Evolutionary conservation across 2,797 vertebrate species (phyloP), one percentile per base, ranked within the genome.

Genomic region (Pelodytes ibericus): DNA sequence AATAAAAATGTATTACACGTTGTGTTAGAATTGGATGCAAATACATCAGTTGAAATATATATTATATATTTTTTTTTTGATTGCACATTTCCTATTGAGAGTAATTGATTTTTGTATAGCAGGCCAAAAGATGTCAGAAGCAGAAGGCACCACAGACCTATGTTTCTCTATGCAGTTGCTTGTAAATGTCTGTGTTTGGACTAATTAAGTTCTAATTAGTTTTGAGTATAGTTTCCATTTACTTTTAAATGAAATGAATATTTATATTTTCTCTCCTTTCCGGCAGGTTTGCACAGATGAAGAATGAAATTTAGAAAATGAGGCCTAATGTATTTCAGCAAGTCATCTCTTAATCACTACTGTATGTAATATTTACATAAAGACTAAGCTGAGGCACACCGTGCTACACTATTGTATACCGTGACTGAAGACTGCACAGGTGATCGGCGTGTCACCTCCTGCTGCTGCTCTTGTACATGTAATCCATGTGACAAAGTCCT

Each of bases 261-360:
- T 31, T 39, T 24, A 36, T 2, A 16, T 47, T 29, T 24, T 63
- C 3, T 33, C 30, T 5, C 58, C 4, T 3, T 72, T 53, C 11
- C 74, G 81, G 2, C 87, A 99, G 98, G 98, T 99, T 82, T 99
- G 98, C 93, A 98, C 96, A 77, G 98, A 99, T 59, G 98, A 99
- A 91, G 98, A 99, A 89, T 99, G 92, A 99, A 81, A 3, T 4
- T 61, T 62, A 59, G 0, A 29, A 57, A 26, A 66, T 31, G 78
- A 68, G 83, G 87, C 82, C 81, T 83, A 80, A 86, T 88, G 83
- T 84, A 58, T 82, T 83, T 77, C 77, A 87, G 82, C 82, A 82
- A 85, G 71, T 72, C 62, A 71, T 4, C 83, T 82, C 83, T 80
- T 85, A 89, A 91, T 94, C 94, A 95, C 95, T 96, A 94, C 95